Evolutionary conservation across 2,113 vertebrate genomes (phyloP).

Genomic region (Hippocampus comes): DNA sequence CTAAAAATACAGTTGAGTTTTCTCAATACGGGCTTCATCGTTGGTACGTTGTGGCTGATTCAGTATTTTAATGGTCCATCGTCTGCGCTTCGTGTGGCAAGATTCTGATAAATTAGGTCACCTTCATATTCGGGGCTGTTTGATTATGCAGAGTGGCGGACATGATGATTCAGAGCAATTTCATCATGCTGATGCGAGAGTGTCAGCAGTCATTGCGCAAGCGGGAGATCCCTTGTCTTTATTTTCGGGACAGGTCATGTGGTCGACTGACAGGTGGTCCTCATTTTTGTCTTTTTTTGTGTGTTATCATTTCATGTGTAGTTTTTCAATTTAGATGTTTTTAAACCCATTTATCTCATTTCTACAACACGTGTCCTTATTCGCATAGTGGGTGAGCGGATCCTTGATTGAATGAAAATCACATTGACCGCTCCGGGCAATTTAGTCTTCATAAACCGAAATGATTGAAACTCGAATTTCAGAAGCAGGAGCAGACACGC

Average conservation of each 20-base stretch:
- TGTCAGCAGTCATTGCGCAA: constrained; percentile 8
- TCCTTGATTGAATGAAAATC: no score
- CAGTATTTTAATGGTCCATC: constrained; percentile 46
- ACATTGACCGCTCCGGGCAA: no score
- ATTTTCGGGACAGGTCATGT: neutral
- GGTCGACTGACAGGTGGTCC: neutral
- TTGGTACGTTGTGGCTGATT: constrained; percentile 21
- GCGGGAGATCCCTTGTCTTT: no score
- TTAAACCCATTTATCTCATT: no score
- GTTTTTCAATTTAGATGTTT: no score
- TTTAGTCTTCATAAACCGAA: no score
- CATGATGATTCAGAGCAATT: constrained; percentile 39
- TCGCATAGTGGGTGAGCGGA: no score
- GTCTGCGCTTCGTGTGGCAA: constrained; percentile 19
- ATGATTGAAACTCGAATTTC: neutral
- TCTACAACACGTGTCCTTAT: no score
- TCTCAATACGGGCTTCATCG: neutral
- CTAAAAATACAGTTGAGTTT: no score
- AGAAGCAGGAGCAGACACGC: no score
- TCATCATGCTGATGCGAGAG: constrained; percentile 15
- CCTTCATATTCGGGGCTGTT: constrained; percentile 47
- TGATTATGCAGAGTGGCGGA: constrained; percentile 27
- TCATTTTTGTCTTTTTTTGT: neutral
- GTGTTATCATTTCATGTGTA: neutral
- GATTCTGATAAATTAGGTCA: constrained; percentile 52